Conservation (phyloP, 2,797 vertebrate species). For the Cossypha heuglini region DNA sequence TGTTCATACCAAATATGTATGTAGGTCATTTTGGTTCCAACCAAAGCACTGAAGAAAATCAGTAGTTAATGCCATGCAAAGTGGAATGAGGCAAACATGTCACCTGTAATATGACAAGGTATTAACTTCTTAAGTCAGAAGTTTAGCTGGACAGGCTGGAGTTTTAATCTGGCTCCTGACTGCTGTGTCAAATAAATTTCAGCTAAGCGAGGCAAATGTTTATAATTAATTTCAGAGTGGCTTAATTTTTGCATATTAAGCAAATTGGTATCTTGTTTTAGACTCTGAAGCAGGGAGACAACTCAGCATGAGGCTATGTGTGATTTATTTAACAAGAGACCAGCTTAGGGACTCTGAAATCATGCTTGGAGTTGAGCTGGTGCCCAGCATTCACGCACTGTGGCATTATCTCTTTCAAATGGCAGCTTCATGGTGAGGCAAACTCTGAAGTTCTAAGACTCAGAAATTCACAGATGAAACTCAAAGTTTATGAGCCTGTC, state of each 20-base stretch:
- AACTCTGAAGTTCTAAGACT: background rate
- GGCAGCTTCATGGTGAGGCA: background rate
- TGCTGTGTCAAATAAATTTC: background rate
- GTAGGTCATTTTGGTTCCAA: background rate
- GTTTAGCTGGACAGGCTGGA: background rate
- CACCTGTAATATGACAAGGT: constrained; percentile 18
- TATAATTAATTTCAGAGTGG: background rate
- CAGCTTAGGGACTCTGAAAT: background rate
- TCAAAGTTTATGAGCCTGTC: background rate
- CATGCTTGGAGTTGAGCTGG: background rate
- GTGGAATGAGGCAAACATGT: background rate
- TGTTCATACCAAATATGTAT: background rate
- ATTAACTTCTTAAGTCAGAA: background rate
- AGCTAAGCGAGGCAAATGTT: background rate
- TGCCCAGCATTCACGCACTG: background rate
- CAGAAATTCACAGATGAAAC: background rate
- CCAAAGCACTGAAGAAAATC: background rate
- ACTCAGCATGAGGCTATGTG: background rate
- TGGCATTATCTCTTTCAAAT: background rate
- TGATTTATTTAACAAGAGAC: background rate
- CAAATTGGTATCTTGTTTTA: background rate
- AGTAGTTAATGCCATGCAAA: background rate
- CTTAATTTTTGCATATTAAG: constrained; percentile 11
- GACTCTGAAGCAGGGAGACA: background rate
- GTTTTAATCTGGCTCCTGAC: background rate